Evolutionary conservation across 1,140 invertebrate species (phyloP).

Genomic region (Temnothorax longispinosus): DNA sequence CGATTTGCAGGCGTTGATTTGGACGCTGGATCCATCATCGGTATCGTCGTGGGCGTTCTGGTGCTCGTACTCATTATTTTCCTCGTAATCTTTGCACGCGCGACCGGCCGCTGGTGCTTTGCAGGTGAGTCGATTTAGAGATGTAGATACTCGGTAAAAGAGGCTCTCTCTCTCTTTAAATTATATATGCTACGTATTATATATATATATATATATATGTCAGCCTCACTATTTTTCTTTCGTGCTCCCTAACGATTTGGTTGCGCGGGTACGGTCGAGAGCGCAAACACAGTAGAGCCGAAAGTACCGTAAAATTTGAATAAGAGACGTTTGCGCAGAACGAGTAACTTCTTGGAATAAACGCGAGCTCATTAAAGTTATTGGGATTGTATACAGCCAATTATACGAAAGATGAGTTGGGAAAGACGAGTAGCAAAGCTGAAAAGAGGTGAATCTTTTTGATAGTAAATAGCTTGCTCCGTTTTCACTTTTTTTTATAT

Average conservation of each 20-base stretch:
- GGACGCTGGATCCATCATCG: slow-evolving; percentile 91
- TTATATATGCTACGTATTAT: slow-evolving; percentile 34
- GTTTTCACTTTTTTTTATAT: neutral
- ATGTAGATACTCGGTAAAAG: neutral
- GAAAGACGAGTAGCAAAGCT: neutral
- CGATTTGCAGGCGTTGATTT: slow-evolving; percentile 88
- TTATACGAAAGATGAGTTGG: slow-evolving; percentile 22
- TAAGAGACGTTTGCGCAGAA: slow-evolving; percentile 15
- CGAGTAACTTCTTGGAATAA: slow-evolving; percentile 6
- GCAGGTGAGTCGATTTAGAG: slow-evolving; percentile 89
- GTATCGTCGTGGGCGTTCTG: slow-evolving; percentile 90
- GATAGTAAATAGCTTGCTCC: neutral
- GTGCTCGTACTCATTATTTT: slow-evolving; percentile 89
- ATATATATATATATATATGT: slow-evolving; percentile 33
- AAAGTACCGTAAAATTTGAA: slow-evolving; percentile 13
- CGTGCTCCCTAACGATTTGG: slow-evolving; percentile 25
- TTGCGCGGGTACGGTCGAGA: slow-evolving; percentile 14
- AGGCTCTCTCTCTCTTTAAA: slow-evolving; percentile 1
- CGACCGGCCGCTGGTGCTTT: slow-evolving; percentile 93
- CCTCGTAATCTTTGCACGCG: slow-evolving; percentile 91
- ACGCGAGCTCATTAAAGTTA: slow-evolving; percentile 15
- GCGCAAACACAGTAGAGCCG: neutral
- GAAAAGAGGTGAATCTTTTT: neutral
- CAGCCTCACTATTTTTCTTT: slow-evolving; percentile 23
- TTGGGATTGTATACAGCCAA: neutral